A percentile compares a stretch with the other conserved stretches of the same genome.
Conservation (phyloP, 2,888 invertebrate genomes). For the Drosophila buzzatii region DNA sequence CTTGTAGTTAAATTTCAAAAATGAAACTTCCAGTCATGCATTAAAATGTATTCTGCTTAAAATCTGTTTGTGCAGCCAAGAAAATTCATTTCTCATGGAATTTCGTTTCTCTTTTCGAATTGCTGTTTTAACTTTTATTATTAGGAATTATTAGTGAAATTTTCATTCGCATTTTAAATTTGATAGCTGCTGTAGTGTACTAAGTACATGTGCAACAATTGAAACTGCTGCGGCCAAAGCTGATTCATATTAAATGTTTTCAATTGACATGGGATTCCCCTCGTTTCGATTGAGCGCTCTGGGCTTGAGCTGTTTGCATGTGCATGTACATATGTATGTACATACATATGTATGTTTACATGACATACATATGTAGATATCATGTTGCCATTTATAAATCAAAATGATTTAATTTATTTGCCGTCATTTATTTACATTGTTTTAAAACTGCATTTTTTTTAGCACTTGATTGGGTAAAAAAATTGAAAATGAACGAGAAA, state of each 20-base stretch:
- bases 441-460: neutral
- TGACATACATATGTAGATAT: neutral
- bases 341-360: too few relatives aligned
- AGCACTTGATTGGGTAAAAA: too few relatives aligned
- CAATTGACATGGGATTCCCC: constrained; percentile 2
- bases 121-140: neutral
- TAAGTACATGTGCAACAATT: neutral
- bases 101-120: too few relatives aligned
- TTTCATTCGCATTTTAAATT: neutral
- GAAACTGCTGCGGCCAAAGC: neutral
- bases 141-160: neutral
- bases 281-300: neutral
- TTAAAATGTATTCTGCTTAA: neutral
- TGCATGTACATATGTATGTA: too few relatives aligned
- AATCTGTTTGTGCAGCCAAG: neutral
- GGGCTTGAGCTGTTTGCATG: neutral
- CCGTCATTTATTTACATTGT: neutral
- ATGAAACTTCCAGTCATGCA: neutral
- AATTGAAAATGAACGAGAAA: too few relatives aligned
- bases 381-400: neutral
- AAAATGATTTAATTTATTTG: neutral
- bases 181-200: neutral
- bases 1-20: neutral
- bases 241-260: neutral
- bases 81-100: neutral